These are phyloP conservation scores for Synchiropus splendidus DNA, from an alignment of 2,113 vertebrate species.

Conservation along the genomic window DNA sequence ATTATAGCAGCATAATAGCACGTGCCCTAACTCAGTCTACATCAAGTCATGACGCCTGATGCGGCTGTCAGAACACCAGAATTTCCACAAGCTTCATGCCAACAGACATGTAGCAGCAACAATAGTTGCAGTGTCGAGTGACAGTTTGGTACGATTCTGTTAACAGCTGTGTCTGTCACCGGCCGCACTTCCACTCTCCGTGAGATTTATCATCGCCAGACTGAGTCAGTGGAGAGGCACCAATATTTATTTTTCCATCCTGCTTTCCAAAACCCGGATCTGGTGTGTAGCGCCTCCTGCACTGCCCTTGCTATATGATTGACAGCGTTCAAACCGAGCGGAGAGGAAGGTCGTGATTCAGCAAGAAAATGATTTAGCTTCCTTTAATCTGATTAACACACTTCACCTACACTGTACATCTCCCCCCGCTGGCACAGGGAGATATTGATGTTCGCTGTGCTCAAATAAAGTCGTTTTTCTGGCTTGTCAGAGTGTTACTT, in stretches of 20 bases:
- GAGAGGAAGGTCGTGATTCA: conserved; percentile 42
- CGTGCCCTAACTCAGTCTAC: too few species aligned
- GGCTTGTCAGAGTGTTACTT: too few species aligned
- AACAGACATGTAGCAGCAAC: conserved; percentile 2
- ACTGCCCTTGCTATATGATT: conserved; percentile 3
- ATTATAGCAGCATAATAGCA: too few species aligned
- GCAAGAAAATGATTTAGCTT: conserved; percentile 23
- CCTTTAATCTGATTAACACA: conserved; percentile 27
- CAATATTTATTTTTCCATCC: conserved; percentile 43
- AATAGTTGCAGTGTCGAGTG: conserved; percentile 2
- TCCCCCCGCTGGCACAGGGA: conserved; percentile 1
- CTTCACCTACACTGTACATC: conserved; percentile 6
- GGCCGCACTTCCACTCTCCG: conserved; percentile 17
- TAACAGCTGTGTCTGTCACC: conserved; percentile 27
- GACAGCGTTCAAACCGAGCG: conserved; percentile 13
- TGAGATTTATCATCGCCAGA: conserved; percentile 26
- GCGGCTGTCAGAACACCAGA: too few species aligned
- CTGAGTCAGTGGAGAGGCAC: conserved; percentile 24
- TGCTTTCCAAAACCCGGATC: conserved; percentile 12
- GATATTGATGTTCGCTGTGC: conserved; percentile 1
- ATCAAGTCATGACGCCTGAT: too few species aligned
- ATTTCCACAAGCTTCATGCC: too few species aligned
- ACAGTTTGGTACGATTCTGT: conserved; percentile 26
- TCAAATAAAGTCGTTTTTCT: conserved; percentile 3
- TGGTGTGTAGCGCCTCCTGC: conserved; percentile 18